Conservation (phyloP, 2,888 invertebrate species). For the Odontocolon sp. region DNA sequence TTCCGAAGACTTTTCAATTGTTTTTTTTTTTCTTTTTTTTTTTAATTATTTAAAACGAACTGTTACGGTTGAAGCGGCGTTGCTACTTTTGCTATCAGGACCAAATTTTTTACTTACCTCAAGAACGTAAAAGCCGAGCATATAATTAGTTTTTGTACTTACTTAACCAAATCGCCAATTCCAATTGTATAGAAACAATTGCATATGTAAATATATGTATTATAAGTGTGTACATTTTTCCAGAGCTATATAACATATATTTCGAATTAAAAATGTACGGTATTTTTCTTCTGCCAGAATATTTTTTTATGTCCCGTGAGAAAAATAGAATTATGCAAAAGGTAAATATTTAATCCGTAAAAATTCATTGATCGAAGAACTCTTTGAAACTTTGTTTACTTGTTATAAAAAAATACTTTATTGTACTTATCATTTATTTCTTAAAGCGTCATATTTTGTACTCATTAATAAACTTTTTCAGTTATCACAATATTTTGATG, state of each 20-base stretch:
- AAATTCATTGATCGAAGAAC: no score
- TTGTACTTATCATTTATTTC: constrained; percentile 26
- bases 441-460: constrained; percentile 44
- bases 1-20: no score
- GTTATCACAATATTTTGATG: constrained; percentile 2
- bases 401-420: constrained; percentile 5
- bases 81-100: constrained; percentile 31
- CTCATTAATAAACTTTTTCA: constrained; percentile 23
- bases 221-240: constrained; percentile 42
- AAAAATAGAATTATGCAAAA: constrained; percentile 9
- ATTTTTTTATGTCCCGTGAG: constrained; percentile 24
- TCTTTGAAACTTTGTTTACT: not conserved
- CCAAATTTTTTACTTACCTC: constrained; percentile 8
- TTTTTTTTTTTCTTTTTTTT: not conserved
- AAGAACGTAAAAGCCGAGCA: constrained; percentile 5
- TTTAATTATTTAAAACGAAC: not conserved
- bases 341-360: no score
- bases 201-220: constrained; percentile 55
- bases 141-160: constrained; percentile 52
- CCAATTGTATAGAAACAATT: constrained; percentile 7
- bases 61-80: constrained; percentile 25
- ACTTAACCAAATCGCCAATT: constrained; percentile 43
- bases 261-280: constrained; percentile 1
- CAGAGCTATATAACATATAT: constrained; percentile 14
- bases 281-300: constrained; percentile 22